Percentiles rank a stretch among this genome's conserved stretches.
Evolutionary conservation across 2,113 vertebrate genomes (phyloP).

Genomic region (Peromyscus californicus): DNA sequence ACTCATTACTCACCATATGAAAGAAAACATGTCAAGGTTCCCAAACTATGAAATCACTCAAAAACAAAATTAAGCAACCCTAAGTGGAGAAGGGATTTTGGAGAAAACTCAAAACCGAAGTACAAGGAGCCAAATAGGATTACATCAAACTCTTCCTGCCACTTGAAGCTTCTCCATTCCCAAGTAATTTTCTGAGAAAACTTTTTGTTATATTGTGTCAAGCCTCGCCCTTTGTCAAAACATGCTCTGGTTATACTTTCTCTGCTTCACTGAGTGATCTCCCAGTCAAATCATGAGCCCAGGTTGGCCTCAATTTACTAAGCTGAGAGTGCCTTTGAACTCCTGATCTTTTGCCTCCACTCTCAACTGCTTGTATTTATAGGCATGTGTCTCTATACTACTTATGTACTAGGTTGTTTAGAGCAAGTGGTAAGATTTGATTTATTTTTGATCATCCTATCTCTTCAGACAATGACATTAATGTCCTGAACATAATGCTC

Average conservation of each 20-base stretch:
- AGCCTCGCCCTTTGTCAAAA: neutral
- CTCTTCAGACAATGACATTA: conserved; percentile 28
- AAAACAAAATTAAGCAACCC: neutral
- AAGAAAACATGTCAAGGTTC: neutral
- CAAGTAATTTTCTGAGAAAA: conserved; percentile 12
- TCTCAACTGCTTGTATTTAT: neutral
- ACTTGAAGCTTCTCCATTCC: neutral
- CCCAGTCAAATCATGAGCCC: conserved; percentile 41
- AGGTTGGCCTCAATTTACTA: neutral
- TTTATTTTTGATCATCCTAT: neutral
- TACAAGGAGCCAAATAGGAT: neutral
- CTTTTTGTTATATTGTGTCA: neutral
- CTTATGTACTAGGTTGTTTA: neutral
- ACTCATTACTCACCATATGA: neutral
- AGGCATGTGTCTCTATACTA: neutral
- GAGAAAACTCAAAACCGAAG: neutral
- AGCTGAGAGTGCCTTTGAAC: neutral
- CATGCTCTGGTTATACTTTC: neutral
- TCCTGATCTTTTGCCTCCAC: neutral
- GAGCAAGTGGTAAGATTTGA: neutral
- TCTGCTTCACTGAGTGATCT: conserved; percentile 14
- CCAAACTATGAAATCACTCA: neutral
- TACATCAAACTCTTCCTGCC: neutral
- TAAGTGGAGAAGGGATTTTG: neutral
- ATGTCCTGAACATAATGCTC: neutral